Base-by-base conservation (phyloP, 2,888 invertebrate species). In the Chaitophorus viminalis region DNA sequence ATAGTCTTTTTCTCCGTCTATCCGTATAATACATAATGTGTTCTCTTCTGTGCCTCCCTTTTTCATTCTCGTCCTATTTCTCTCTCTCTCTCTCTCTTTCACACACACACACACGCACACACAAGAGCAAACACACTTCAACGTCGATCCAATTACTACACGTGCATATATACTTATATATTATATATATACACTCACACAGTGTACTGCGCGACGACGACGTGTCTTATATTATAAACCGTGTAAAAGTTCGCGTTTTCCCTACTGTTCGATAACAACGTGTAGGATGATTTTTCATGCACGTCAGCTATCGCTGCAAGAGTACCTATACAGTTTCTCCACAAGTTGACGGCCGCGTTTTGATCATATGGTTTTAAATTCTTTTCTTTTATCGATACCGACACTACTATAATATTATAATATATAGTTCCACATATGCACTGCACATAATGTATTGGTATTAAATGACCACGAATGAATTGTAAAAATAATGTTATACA, bases 61-160 rank as follows among this genome's bases (percentile, higher is more conserved):
- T 46, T 14, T 46, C 6, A 21, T 21, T 25, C 4, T 60, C 21
- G 21, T 29, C 14, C 31, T 18, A 11, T n/a, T 3, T 31, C 31
- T 18, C 29, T 18, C 31, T 5, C 46, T 39, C 11, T 31, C 33
- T 77, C 74, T 14, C 11, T 17, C 21, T 21, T 1, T 8, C 11
- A 2, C 39, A 25, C 36, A 17, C 5, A 21, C 54, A 18, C 68
- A 29, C 70, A 46, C 31, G 11, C 70, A 29, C 65, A 6, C 8
- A n/a, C n/a, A n/a, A n/a, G n/a, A n/a, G n/a, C n/a, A 6, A 1
- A 46, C 36, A 25, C 46, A 8, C 36, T 31, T 29, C 11, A 31
- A 25, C 1, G 60, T 33, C 60, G 60, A 65, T 79, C 78, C 33
- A 36, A 78, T 79, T 65, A 65, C 60, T 77, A 52, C 52, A 39